Evolutionary conservation across 2,888 invertebrate genomes (phyloP), one percentile per base, ranked within the genome.

Genomic region (Melanostoma mellinum): DNA sequence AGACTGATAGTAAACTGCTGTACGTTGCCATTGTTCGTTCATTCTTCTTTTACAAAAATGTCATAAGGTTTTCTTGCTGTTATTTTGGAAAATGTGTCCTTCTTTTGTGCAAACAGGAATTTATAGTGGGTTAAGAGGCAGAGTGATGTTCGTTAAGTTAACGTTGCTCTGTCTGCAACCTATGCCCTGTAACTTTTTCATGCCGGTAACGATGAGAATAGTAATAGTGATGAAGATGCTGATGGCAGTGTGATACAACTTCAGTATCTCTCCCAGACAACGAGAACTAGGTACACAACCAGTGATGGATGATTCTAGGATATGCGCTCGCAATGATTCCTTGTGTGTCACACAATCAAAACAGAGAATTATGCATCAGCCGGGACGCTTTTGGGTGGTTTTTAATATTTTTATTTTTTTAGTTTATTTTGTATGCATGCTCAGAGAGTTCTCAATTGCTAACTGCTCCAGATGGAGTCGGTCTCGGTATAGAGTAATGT

Each of bases 61-160:
- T 69, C 60, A 60, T 68, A 48, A 38, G 44, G 46, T 71, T 10
- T 40, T 71, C 4, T 10, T 67, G 60, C 46, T 35, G n/a, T 33
- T 38, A 71, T 71, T 71, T 58, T 50, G 55, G 48, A 55, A 71
- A 69, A 10, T 52, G n/a, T 52, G 44, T 58, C 30, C 48, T 50
- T 56, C 68, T 58, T 53, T 36, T 48, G 48, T 30, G 65, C 56
- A 32, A 8, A 6, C 6, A 60, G 8, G 8, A 44, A 20, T 20
- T 35, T n/a, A 46, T 42, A 48, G 36, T 60, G 60, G 67, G 67
- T 48, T 65, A 50, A 63, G 48, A 42, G 10, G 2, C 4, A 6
- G 77, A 76, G 53, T 72, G 40, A 74, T 56, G 60, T 68, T 82
- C 81, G 81, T 77, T 77, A 73, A 77, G 77, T 82, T 73, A 68